Percentiles rank a stretch among this genome's conserved stretches.
These are phyloP conservation scores for Megalurothrips usitatus DNA, from an alignment of 2,888 invertebrate genomes.

Conservation along the genomic window DNA sequence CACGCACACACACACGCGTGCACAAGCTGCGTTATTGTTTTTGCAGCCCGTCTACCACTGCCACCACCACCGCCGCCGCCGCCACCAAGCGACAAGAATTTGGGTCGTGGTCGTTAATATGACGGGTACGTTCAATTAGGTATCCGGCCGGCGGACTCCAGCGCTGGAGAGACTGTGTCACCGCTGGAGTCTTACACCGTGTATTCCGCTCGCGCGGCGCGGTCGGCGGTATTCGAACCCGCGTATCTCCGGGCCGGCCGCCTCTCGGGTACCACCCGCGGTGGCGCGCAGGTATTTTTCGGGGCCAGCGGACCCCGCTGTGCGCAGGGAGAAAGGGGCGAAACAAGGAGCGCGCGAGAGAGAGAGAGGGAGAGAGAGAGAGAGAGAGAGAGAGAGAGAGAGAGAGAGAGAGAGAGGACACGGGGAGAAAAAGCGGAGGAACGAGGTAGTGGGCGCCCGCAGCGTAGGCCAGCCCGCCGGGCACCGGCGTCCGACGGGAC, in stretches of 20 bases:
- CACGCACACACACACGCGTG: neutral
- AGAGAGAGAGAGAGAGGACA: neutral
- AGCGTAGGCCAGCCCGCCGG: neutral
- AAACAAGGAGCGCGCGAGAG: neutral
- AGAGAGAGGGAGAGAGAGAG: neutral
- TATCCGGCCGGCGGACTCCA: neutral
- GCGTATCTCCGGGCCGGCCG: no score
- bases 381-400: neutral
- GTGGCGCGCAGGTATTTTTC: no score
- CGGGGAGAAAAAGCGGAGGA: neutral
- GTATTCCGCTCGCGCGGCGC: neutral
- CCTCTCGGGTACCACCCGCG: no score
- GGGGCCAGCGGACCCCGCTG: neutral
- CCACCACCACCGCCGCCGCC: neutral
- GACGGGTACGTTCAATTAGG: slow-evolving; percentile 18
- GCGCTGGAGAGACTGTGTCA: neutral
- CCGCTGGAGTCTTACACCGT: neutral
- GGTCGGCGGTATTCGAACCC: no score
- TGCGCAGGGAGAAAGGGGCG: neutral
- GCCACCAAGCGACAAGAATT: neutral
- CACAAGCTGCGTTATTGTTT: neutral
- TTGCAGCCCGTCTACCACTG: neutral
- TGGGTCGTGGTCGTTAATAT: slow-evolving; percentile 11
- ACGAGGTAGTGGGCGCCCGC: neutral
- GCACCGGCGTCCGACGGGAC: neutral